Conservation (phyloP, 37 sponge, comb jelly and placozoan species). For the Cliona cf. orientalis region DNA sequence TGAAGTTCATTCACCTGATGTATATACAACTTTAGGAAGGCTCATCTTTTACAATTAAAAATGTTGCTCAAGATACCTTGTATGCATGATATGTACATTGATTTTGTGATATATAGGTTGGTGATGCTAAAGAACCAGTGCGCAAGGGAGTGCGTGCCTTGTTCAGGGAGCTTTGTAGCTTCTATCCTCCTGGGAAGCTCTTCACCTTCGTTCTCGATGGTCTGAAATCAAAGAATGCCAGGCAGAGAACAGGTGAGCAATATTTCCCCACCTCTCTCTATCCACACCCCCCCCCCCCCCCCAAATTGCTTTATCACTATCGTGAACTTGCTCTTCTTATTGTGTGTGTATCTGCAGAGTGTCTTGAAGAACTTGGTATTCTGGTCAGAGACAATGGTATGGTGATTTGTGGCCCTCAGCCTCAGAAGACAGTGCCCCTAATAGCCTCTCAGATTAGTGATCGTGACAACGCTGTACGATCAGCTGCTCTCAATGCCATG, state of each 20-base stretch:
- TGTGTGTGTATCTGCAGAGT: slow-evolving; percentile 74
- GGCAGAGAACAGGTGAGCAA: slow-evolving; percentile 76
- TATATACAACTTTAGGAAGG: too few relatives aligned
- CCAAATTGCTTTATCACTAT: too few relatives aligned
- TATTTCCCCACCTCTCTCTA: not conserved
- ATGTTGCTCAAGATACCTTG: too few relatives aligned
- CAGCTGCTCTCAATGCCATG: slow-evolving; percentile 88
- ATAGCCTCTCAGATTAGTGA: slow-evolving; percentile 84
- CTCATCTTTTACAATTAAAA: too few relatives aligned
- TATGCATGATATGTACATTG: too few relatives aligned
- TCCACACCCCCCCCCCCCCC: too few relatives aligned
- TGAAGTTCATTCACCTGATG: too few relatives aligned
- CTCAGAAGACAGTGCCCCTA: slow-evolving; percentile 81
- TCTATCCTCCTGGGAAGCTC: slow-evolving; percentile 85
- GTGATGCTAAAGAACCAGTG: slow-evolving; percentile 91
- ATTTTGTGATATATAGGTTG: slow-evolving; percentile 78
- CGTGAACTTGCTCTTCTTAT: too few relatives aligned
- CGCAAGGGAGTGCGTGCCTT: slow-evolving; percentile 82
- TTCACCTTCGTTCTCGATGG: slow-evolving; percentile 84
- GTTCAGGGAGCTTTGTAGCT: slow-evolving; percentile 74
- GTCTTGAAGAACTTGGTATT: slow-evolving; percentile 85
- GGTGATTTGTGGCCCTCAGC: slow-evolving; percentile 84
- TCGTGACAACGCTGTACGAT: slow-evolving; percentile 85
- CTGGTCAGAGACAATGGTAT: slow-evolving; percentile 87
- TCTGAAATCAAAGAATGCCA: slow-evolving; percentile 84